Evolutionary conservation across 2,888 invertebrate genomes (phyloP), one percentile per base, ranked within the genome.

Genomic region (Harpalus rufipes): DNA sequence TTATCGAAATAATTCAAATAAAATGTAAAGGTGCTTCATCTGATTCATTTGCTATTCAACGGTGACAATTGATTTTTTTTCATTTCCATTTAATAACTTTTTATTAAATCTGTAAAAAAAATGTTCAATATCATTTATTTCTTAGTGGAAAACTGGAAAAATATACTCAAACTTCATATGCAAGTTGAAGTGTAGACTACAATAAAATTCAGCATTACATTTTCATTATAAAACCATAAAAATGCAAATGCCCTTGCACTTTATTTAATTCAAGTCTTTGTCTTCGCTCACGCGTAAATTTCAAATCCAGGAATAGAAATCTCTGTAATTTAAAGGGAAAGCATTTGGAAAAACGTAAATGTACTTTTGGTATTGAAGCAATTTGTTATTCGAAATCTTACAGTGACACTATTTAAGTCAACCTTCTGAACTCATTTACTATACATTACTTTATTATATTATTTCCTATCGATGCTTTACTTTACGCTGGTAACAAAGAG

Each of bases 301-400:
- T 59, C 18, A 41, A 78, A 78, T 78, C 78, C 78, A 7, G 32
- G 18, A 21, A 56, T 56, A 7, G 58, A 78, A 76, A 78, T 78
- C 44, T 56, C 58, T 5, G 78, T 78, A 78, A 78, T 78, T 78
- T 78, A 58, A 58, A 72, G 41, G 14, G 25, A 41, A 81, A 81
- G 81, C 18, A 63, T 41, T 81, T 81, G 81, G 63, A 81, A 81
- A 63, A n/a, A n/a, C n/a, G 80, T 81, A 65, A 65, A 18, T 8
- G 44, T 21, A 81, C 63, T 44, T 65, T 32, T 32, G 4, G 1
- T 51, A 63, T 63, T 80, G 39, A 12, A 41, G 39, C 80, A 7
- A 61, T 18, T 41, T 44, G 21, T 16, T 12, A 25, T 3, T 2
- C n/a, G n/a, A n/a, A n/a, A n/a, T n/a, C n/a, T n/a, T n/a, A n/a